A percentile compares a stretch with the other conserved stretches of the same genome.
Conservation (phyloP, 2,888 invertebrate species). For the Lydus trimaculatus region DNA sequence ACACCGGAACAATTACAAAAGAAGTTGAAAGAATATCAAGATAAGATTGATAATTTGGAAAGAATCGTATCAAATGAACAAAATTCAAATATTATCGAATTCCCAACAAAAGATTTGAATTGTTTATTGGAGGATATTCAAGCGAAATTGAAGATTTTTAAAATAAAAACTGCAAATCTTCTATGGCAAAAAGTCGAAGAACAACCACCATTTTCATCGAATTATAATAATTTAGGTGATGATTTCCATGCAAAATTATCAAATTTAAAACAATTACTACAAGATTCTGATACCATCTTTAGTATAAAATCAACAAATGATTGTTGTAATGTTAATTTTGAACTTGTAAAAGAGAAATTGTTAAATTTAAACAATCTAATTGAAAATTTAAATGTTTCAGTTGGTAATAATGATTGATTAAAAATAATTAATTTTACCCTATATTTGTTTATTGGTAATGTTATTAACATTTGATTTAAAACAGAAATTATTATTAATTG, state of each 20-base stretch:
- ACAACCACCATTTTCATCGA: background rate
- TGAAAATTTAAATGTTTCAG: background rate
- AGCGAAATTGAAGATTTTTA: background rate
- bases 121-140: background rate
- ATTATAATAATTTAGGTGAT: background rate
- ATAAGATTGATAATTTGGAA: background rate
- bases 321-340: background rate
- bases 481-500: background rate
- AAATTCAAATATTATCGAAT: background rate
- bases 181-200: background rate
- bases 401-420: background rate
- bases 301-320: background rate
- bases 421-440: background rate
- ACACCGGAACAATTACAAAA: background rate
- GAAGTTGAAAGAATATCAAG: background rate
- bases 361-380: background rate
- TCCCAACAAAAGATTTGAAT: background rate
- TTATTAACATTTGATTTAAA: background rate
- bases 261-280: background rate
- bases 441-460: background rate
- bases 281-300: background rate
- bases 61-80: background rate
- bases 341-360: background rate
- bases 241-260: background rate
- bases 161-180: background rate